phyloP scores from a whole-genome alignment of 2,113 vertebrate species.

The Oncorhynchus mykiss region DNA sequence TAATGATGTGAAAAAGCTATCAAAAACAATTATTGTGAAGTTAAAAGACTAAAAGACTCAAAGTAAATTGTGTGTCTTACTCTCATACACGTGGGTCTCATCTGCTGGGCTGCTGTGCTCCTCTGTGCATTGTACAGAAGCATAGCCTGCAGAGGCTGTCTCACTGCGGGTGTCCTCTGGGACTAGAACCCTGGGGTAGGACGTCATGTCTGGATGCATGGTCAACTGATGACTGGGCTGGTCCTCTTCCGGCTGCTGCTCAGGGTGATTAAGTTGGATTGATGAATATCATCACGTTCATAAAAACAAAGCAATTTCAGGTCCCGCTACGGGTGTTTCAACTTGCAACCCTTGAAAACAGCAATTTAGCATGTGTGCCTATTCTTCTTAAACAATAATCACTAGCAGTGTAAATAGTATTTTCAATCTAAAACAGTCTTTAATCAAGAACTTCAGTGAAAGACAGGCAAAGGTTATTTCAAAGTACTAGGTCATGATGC shows the following conservation, averaged over 20 bases:
- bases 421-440: no score
- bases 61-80: conserved; percentile 39
- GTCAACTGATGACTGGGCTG: conserved; percentile 28
- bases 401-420: no score
- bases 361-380: no score
- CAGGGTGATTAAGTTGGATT: background rate
- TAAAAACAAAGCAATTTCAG: no score
- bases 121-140: conserved; percentile 78
- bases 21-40: background rate
- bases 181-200: conserved; percentile 39
- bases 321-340: no score
- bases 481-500: background rate
- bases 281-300: no score
- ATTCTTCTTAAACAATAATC: no score
- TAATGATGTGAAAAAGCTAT: background rate
- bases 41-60: background rate
- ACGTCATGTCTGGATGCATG: conserved; percentile 28
- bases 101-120: conserved; percentile 67
- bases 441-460: no score
- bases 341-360: no score
- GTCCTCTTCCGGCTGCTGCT: conserved; percentile 40
- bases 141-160: conserved; percentile 81
- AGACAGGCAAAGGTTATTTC: background rate
- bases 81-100: conserved; percentile 53
- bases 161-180: conserved; percentile 76